phyloP scores from a whole-genome alignment of 2,888 invertebrate genomes.

The Athalia cordata region DNA sequence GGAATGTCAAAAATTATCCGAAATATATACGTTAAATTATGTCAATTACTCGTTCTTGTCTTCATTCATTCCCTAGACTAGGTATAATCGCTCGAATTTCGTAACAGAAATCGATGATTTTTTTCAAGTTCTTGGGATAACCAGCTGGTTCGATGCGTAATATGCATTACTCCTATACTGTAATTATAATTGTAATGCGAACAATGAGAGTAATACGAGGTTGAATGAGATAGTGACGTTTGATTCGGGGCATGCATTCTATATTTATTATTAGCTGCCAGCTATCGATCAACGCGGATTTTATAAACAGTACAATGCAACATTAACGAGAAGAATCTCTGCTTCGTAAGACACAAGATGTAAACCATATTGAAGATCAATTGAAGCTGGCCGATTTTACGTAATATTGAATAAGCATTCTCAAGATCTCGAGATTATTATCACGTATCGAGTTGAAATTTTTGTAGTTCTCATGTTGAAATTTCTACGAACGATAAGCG shows the following conservation, averaged over 20 bases:
- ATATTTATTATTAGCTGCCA: slow-evolving; percentile 14
- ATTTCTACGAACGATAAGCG: slow-evolving; percentile 15
- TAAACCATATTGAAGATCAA: background rate
- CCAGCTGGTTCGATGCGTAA: too few relatives aligned
- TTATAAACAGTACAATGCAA: background rate
- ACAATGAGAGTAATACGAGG: too few relatives aligned
- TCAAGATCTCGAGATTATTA: background rate
- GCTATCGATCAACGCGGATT: background rate
- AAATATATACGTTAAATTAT: slow-evolving; percentile 29
- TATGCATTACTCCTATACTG: too few relatives aligned
- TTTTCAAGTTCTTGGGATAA: too few relatives aligned
- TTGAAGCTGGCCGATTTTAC: background rate
- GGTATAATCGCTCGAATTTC: background rate
- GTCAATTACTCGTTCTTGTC: background rate
- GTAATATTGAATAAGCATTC: background rate
- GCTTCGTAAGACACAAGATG: background rate
- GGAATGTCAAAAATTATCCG: slow-evolving; percentile 38
- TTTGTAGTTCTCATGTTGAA: background rate
- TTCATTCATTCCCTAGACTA: background rate
- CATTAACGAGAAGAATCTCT: background rate
- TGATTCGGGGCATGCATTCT: background rate
- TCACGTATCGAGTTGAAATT: background rate
- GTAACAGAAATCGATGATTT: background rate
- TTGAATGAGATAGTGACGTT: background rate
- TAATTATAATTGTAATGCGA: too few relatives aligned